Conservation (phyloP, 2,888 invertebrate genomes). For the Argynnis bischoffii region DNA sequence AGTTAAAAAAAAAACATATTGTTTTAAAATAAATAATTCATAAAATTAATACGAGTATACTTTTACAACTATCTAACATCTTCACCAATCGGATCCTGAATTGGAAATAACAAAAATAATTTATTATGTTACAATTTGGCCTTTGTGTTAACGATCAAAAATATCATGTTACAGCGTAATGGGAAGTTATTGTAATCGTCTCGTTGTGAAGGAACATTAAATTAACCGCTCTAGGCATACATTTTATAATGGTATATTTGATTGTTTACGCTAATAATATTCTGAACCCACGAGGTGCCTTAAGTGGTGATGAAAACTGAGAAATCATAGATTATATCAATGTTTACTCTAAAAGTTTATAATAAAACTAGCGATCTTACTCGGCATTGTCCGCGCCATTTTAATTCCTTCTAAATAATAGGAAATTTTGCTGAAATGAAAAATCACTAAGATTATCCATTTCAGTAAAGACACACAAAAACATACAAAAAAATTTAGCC, state of each 20-base stretch:
- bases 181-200: slow-evolving; percentile 33
- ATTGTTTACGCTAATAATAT: slow-evolving; percentile 38
- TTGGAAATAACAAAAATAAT: slow-evolving; percentile 1
- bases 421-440: no score
- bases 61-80: not conserved
- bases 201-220: slow-evolving; percentile 38
- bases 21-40: no score
- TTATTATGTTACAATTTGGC: slow-evolving; percentile 28
- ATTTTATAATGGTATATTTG: slow-evolving; percentile 38
- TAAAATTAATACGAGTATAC: no score
- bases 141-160: slow-evolving; percentile 36
- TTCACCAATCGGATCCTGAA: not conserved
- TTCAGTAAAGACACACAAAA: no score
- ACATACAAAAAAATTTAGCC: no score
- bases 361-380: not conserved
- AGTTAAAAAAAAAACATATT: no score
- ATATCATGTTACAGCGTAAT: slow-evolving; percentile 33
- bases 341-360: not conserved
- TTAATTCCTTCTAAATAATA: no score
- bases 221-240: slow-evolving; percentile 38
- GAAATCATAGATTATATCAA: slow-evolving; percentile 2
- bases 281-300: slow-evolving; percentile 20
- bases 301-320: slow-evolving; percentile 6
- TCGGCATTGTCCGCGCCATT: not conserved
- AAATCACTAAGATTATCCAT: no score